Base-by-base conservation (phyloP, 2,797 vertebrate species). In the Cyprinella venusta region DNA sequence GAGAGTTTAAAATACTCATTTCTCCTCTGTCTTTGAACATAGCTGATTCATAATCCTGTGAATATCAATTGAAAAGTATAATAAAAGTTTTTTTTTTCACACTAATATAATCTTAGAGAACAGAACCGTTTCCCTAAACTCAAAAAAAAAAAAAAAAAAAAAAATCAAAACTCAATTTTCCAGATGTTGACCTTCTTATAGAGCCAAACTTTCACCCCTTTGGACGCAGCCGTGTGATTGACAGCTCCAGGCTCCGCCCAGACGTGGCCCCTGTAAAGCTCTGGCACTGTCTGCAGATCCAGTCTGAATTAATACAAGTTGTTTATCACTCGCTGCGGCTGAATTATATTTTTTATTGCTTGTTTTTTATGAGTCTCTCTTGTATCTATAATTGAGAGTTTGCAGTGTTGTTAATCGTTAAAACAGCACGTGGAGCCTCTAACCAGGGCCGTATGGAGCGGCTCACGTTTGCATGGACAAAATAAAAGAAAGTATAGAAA, bases 231-330 rank as follows among this genome's bases (percentile, higher is more conserved):
- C 33, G 21, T 21, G 3, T 79, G 63, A 38, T 48, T 48, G 45
- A 48, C 79, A 76, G 16, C 16, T 72, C 1, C 36, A 59, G 24
- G 48, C 67, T n/a, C 65, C 61, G 24, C 77, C 63, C 59, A 5
- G 40, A 12, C 84, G 80, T 84, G 86, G 82, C 80, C 76, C 36
- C 64, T 61, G 79, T 83, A 81, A 88, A 83, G 76, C 13, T 54
- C 56, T 71, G 81, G 72, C 50, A 21, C 64, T n/a, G 77, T 84
- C 24, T 69, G 76, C 38, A 71, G 61, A 59, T 70, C 18, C 65
- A 50, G 70, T 84, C 63, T 68, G 82, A 87, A 86, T 88, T 56
- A 87, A 86, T 88, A 83, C 84, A 48, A 87, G 85, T 86, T 79
- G 71, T 86, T 87, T 87, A 86, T 89, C 63, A 30, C 74, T 86